Evolutionary conservation across 2,888 invertebrate genomes (phyloP).

Genomic region (Lypha dubia): DNA sequence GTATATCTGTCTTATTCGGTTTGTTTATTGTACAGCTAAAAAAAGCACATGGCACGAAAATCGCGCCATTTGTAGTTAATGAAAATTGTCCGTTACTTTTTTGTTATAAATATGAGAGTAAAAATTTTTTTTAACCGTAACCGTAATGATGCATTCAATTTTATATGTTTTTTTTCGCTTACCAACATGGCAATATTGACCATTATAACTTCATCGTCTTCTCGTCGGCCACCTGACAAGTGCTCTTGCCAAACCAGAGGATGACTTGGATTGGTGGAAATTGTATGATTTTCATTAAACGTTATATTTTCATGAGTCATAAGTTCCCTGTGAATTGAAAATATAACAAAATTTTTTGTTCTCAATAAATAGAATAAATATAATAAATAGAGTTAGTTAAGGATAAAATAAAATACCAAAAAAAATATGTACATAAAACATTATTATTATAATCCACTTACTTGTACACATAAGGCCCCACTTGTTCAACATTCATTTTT

Average conservation of each 20-base stretch:
- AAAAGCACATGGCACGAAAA: background rate
- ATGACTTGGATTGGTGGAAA: conserved; percentile 88
- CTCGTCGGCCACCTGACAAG: conserved; percentile 88
- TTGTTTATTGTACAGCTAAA: background rate
- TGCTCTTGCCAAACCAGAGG: conserved; percentile 91
- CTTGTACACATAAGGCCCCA: conserved; percentile 96
- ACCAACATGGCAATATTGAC: conserved; percentile 94
- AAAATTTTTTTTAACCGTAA: background rate
- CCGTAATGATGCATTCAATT: background rate
- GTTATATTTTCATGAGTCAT: conserved; percentile 88
- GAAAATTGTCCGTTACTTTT: background rate
- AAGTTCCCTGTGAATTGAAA: conserved; percentile 85
- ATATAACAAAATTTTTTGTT: background rate
- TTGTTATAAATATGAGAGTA: background rate
- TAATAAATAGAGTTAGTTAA: background rate
- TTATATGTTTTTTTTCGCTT: conserved; percentile 82
- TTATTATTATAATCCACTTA: too few species aligned
- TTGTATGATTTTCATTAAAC: conserved; percentile 90
- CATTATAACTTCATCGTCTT: conserved; percentile 89
- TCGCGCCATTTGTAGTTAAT: background rate
- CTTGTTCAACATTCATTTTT: conserved; percentile 89
- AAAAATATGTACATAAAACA: background rate
- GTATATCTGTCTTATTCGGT: background rate
- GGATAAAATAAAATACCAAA: background rate
- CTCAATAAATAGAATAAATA: background rate